Conservation (phyloP, 2,113 vertebrate genomes). For the Ammodytes marinus region DNA sequence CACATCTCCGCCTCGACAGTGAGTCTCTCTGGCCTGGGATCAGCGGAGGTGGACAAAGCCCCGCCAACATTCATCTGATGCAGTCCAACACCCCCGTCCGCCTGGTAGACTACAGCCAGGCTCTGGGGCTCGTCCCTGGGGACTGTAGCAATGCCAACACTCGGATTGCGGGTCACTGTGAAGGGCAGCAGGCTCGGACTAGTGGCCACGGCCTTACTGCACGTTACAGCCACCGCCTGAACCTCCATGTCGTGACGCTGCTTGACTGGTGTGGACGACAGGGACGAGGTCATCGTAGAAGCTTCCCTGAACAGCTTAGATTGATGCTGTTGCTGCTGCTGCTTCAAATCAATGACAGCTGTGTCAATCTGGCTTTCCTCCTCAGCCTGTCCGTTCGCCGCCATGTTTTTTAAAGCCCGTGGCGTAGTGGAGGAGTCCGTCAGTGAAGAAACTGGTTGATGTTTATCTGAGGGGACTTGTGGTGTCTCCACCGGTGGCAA, state of each 20-base stretch:
- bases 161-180: constrained; percentile 69
- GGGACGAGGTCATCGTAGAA: constrained; percentile 90
- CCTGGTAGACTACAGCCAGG: constrained; percentile 83
- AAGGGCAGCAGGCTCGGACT: constrained; percentile 91
- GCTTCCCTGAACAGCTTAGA: constrained; percentile 78
- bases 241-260: constrained; percentile 89
- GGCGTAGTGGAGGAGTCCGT: constrained; percentile 45
- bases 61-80: constrained; percentile 37
- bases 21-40: constrained; percentile 68
- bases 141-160: constrained; percentile 24
- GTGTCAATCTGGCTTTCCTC: constrained; percentile 51
- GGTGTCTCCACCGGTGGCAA: constrained; percentile 36
- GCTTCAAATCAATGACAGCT: constrained; percentile 80
- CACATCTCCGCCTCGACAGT: constrained; percentile 71
- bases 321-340: constrained; percentile 53
- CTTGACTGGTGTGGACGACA: constrained; percentile 59
- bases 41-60: constrained; percentile 7
- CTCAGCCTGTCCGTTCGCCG: constrained; percentile 57
- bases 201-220: constrained; percentile 90
- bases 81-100: constrained; percentile 36
- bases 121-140: constrained; percentile 81
- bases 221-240: constrained; percentile 89
- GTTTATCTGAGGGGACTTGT: constrained; percentile 60
- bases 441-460: constrained; percentile 51
- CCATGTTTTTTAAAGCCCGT: constrained; percentile 57